phyloP scores from a whole-genome alignment of 2,797 vertebrate genomes.

The Falco berigora region DNA sequence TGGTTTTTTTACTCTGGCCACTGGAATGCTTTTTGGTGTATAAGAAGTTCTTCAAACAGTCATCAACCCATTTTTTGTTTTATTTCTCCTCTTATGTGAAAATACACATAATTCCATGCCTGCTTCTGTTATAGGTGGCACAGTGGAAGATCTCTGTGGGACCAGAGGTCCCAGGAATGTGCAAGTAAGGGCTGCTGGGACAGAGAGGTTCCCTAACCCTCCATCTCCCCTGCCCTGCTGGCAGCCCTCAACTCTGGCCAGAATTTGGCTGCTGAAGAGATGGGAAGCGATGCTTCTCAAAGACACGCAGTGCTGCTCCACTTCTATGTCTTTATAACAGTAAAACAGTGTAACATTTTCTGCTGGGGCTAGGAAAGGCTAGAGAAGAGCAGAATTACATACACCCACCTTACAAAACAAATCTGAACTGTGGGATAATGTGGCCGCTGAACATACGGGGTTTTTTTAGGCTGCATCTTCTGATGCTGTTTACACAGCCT shows the following conservation, averaged over 20 bases:
- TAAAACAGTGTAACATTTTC: neutral
- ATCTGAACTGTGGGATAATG: neutral
- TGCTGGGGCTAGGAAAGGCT: neutral
- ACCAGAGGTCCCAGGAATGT: neutral
- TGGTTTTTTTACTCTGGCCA: neutral
- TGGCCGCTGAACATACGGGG: rapidly evolving
- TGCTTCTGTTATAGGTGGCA: neutral
- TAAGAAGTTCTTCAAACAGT: neutral
- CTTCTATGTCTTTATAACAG: neutral
- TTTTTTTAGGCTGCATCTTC: neutral
- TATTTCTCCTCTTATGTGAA: neutral
- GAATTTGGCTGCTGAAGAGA: neutral
- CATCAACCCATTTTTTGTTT: neutral
- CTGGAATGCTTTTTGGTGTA: neutral
- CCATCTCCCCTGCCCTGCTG: neutral
- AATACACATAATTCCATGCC: neutral
- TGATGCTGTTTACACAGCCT: neutral
- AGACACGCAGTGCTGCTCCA: neutral
- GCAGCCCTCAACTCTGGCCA: neutral
- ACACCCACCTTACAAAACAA: neutral
- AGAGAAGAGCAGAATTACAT: neutral
- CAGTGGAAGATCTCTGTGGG: neutral
- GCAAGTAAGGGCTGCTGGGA: neutral
- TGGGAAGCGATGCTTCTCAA: neutral
- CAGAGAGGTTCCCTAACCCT: neutral